Evolutionary conservation across 1,140 invertebrate species (phyloP), one percentile per base, ranked within the genome.

Genomic region (Euglossa dilemma): DNA sequence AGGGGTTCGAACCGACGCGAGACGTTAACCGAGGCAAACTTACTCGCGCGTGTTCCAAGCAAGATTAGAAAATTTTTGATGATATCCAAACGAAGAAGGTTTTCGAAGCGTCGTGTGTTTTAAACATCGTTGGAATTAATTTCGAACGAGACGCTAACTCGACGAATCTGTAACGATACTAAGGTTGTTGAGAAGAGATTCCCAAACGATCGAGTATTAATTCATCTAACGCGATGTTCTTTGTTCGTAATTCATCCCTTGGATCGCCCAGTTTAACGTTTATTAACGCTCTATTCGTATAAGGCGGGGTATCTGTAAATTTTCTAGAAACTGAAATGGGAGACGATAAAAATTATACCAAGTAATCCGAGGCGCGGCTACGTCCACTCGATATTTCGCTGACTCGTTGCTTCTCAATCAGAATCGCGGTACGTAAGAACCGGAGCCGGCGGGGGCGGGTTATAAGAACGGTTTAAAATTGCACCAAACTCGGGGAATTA

Each of bases 401-500:
- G 72, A 74, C n/a, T 74, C 56, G 72, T 5, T 14, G 43, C 16
- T 61, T 59, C 47, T 52, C 75, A 47, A 70, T 79, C 76, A 28
- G 57, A 52, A 50, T 25, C 20, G 12, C n/a, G 23, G 70, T 14
- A n/a, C 50, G 47, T 28, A 23, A 54, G 50, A 54, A 20, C 18
- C 28, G 25, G 20, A 14, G 25, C 0, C 11, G 12, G 61, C 18
- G 8, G 61, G 18, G 25, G 28, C 9, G 50, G 23, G 36, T 36
- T 47, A 23, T 47, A 67, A 59, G 76, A 66, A 18, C 50, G 76
- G 25, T 70, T 79, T 56, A 69, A 70, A 77, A 70, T 66, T 52
- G 74, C 74, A 66, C 66, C 43, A 66, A 77, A 47, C 74, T 43
- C 66, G 66, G n/a, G 54, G 76, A 66, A 64, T 77, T 74, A 47